phyloP scores from a whole-genome alignment of 1,140 invertebrate species.

The Episyrphus balteatus region DNA sequence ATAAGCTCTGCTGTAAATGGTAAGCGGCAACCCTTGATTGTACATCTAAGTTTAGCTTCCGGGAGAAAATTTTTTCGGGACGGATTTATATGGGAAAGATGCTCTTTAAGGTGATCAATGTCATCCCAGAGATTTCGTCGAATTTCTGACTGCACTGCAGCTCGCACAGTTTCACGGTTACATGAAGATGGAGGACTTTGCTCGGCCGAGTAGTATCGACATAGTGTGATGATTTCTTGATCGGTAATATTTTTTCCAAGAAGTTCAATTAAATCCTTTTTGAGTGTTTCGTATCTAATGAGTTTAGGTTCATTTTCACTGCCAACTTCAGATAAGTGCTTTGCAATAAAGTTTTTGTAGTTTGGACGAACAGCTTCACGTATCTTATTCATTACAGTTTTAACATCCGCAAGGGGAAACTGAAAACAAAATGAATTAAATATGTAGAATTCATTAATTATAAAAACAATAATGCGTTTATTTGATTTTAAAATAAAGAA shows the following conservation, averaged over 20 bases:
- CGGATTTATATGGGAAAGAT: slow-evolving; percentile 51
- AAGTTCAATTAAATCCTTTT: slow-evolving; percentile 44
- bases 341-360: slow-evolving; percentile 62
- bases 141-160: slow-evolving; percentile 55
- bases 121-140: slow-evolving; percentile 58
- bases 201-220: slow-evolving; percentile 47
- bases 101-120: slow-evolving; percentile 50
- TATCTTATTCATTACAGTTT: slow-evolving; percentile 58
- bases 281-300: slow-evolving; percentile 41
- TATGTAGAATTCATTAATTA: too few relatives aligned
- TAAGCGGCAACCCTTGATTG: slow-evolving; percentile 50
- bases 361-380: slow-evolving; percentile 46
- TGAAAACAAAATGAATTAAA: slow-evolving; percentile 26
- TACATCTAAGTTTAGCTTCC: slow-evolving; percentile 44
- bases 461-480: too few relatives aligned
- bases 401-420: slow-evolving; percentile 60
- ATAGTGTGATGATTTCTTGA: slow-evolving; percentile 65
- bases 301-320: slow-evolving; percentile 10
- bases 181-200: slow-evolving; percentile 37
- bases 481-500: too few relatives aligned
- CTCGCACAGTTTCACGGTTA: slow-evolving; percentile 38
- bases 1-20: slow-evolving; percentile 55
- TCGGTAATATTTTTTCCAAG: slow-evolving; percentile 56
- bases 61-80: slow-evolving; percentile 43
- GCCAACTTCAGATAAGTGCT: slow-evolving; percentile 44